Evolutionary conservation across 2,113 vertebrate species (phyloP).

Genomic region (Peucedramus taeniatus): DNA sequence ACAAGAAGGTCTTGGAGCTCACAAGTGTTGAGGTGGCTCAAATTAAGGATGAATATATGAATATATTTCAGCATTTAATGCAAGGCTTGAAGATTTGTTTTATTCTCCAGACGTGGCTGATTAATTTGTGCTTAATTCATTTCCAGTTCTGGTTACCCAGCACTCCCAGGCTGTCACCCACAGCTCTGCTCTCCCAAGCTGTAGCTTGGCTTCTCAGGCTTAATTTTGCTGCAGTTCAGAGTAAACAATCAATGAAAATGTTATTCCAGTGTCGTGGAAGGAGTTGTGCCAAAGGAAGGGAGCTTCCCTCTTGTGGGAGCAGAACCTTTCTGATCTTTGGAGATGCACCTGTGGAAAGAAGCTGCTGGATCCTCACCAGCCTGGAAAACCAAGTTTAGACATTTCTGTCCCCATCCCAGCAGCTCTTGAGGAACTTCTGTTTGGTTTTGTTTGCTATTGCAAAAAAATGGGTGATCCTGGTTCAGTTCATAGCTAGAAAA

Average conservation of each 20-base stretch:
- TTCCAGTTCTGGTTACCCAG: not conserved
- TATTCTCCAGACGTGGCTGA: not conserved
- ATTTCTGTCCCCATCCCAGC: fast-evolving
- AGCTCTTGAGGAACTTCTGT: not conserved
- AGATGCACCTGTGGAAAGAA: not conserved
- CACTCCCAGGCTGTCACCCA: not conserved
- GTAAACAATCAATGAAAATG: fast-evolving
- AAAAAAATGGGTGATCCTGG: not conserved
- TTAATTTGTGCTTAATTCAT: not conserved
- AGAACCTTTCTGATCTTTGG: fast-evolving
- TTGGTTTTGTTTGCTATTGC: not conserved
- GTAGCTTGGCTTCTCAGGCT: not conserved
- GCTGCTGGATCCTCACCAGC: not conserved
- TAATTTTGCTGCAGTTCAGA: not conserved
- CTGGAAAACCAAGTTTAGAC: not conserved
- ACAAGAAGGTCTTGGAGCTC: not conserved
- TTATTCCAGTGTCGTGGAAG: not conserved
- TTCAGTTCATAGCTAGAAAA: not conserved
- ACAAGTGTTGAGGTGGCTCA: not conserved
- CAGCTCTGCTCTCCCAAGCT: not conserved
- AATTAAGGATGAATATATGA: not conserved
- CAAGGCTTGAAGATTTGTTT: not conserved
- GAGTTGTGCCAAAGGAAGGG: not conserved
- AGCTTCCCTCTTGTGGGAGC: not conserved
- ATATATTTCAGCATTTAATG: not conserved